Evolutionary conservation across 2,888 invertebrate species (phyloP), one percentile per base, ranked within the genome.

Genomic region (Agrotis puta): DNA sequence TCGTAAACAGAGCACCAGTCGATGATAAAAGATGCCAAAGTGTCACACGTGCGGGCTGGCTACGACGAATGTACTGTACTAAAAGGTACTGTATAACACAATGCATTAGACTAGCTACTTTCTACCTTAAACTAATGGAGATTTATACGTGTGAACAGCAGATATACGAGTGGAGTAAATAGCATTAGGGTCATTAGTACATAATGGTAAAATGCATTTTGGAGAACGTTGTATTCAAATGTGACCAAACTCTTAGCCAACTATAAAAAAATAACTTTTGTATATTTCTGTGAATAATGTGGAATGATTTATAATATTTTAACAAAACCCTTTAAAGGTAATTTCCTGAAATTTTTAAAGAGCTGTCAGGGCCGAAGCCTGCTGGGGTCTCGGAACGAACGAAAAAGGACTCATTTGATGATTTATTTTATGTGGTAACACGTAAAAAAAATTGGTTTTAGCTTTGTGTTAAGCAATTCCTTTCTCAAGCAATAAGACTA

Each of bases 1-100:
- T 18, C 1, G 39, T 39, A 39, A 39, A 27, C 6, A 33, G 27
- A 47, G 50, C 22, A 20, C 18, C 11, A 6, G 57, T 11, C 13
- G 14, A 57, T 39, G 24, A 53, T 62, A 48, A 43, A 58, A 59
- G 13, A 66, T 22, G 54, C n/a, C n/a, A n/a, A 24, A 48, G 48
- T 64, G 51, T 27, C 0, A 48, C 27, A 48, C 14, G 50, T 69
- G 62, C 62, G 77, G 62, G 18, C 45, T 77, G 24, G 20, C 50
- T 62, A 47, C 39, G 51, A 62, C 27, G 47, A 77, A 77, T 56
- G 20, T 45, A 16, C 39, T 9, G 20, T n/a, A 45, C 39, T 14
- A 45, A 62, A 39, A 70, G 51, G 39, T 39, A 9, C 9, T 39
- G 39, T 9, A 39, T 14, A 24, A 43, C 39, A 74, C 16, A 51